Percentiles rank a stretch among this genome's conserved stretches.
These are phyloP conservation scores for Chionoecetes opilio DNA, from an alignment of 1,140 invertebrate genomes.

Conservation along the genomic window DNA sequence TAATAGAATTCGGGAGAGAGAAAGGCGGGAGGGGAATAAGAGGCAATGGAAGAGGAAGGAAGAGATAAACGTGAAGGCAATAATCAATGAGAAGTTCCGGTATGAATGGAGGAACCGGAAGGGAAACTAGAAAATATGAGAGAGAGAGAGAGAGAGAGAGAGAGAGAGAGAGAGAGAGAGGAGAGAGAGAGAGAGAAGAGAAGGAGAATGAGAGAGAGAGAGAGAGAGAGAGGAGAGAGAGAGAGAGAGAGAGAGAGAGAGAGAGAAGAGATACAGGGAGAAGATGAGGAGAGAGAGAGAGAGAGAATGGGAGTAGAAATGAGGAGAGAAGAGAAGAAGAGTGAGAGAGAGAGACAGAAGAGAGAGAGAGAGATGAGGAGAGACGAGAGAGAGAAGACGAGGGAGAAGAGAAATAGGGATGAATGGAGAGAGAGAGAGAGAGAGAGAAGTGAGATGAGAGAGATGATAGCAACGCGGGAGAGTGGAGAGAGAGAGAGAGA, in stretches of 20 bases:
- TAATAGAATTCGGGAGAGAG: too few relatives aligned
- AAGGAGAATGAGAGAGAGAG: conserved; percentile 37
- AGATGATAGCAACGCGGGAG: too few relatives aligned
- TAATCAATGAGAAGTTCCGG: conserved; percentile 20
- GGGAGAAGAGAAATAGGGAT: too few relatives aligned
- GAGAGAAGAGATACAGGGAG: background rate
- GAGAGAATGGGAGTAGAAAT: conserved; percentile 3
- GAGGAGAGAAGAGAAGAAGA: too few relatives aligned
- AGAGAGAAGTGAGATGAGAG: too few relatives aligned
- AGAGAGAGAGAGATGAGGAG: conserved; percentile 36
- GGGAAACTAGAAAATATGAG: conserved; percentile 33
- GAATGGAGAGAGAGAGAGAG: too few relatives aligned
- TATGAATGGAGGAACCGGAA: conserved; percentile 30
- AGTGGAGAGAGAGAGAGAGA: too few relatives aligned
- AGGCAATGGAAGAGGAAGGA: background rate
- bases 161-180: background rate
- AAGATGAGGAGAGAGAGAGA: conserved; percentile 8
- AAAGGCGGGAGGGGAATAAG: background rate
- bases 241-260: conserved; percentile 44
- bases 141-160: conserved; percentile 28
- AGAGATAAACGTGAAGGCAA: background rate
- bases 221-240: conserved; percentile 42
- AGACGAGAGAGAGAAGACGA: too few relatives aligned
- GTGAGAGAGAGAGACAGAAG: conserved; percentile 47
- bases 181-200: background rate